Base-by-base conservation (phyloP, 2,797 vertebrate species). In the Xenentodon cancila region DNA sequence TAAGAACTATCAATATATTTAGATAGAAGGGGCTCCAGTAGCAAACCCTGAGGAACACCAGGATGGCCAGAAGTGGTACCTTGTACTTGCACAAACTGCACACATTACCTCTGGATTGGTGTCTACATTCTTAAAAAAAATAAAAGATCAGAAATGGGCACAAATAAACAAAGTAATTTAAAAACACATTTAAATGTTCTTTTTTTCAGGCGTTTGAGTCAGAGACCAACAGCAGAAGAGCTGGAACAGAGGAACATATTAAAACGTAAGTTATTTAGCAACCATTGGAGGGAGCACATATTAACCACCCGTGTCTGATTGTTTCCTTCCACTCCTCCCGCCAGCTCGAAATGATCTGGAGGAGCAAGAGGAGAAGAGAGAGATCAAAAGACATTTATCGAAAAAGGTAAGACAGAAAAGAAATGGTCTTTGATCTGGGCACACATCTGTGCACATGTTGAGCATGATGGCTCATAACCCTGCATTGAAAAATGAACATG, bases 211-310 rank as follows among this genome's bases (percentile, higher is more conserved):
- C 94, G 98, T 68, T 92, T 99, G 90, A 99, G 97, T 91, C 97
- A 97, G 88, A 95, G 98, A 77, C 98, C 98, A 0, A 97, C 96
- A 1, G 97, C 95, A 21, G 97, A 99, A 78, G 98, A 99, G 59
- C 91, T 99, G 87, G 97, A 98, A 76, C 98, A 99, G 89, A 94
- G 98, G 82, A 99, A 99, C 88, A 99, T 99, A 64, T 92, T 99
- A 70, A 99, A 99, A 94, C 97, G 98, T 99, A 87, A 92, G 97
- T 94, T 7, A 17, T n/a, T 32, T 17, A 25, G 9, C 15, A 53
- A 47, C 9, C 9, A 16, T 7, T 19, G 27, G 30, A 32, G 30
- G 22, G 6, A 55, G 17, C 9, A 54, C 17, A 13, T 18, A 8
- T 0, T 4, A 47, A 6, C 18, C 1, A 0, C 18, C 32, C 17